Percentiles rank a stretch among this genome's conserved stretches.
These are phyloP conservation scores for Zootermopsis nevadensis DNA, from an alignment of 2,888 invertebrate species.

Conservation along the genomic window DNA sequence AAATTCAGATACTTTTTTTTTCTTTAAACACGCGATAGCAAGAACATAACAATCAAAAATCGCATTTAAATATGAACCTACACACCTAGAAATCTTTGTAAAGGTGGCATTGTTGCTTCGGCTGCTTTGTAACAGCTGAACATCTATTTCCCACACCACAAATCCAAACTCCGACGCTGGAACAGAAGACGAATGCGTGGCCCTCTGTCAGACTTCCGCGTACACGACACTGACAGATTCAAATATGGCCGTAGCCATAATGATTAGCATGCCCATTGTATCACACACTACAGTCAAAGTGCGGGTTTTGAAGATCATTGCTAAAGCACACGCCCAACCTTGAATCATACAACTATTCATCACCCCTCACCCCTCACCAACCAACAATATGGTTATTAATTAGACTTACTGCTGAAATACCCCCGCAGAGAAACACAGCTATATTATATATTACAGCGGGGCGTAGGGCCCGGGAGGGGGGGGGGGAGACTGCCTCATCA, in stretches of 20 bases:
- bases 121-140: too few relatives aligned
- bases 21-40: too few relatives aligned
- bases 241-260: background rate
- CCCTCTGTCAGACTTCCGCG: background rate
- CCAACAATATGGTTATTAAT: conserved; percentile 38
- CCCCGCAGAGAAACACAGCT: conserved; percentile 11
- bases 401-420: conserved; percentile 30
- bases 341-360: conserved; percentile 32
- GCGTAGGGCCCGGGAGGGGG: too few relatives aligned
- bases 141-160: too few relatives aligned
- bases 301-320: background rate
- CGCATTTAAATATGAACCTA: too few relatives aligned
- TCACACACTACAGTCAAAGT: background rate
- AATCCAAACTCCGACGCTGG: too few relatives aligned
- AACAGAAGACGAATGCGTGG: background rate
- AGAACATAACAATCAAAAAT: too few relatives aligned
- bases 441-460: conserved; percentile 25
- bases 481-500: conserved; percentile 15
- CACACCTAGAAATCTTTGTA: too few relatives aligned
- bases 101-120: too few relatives aligned
- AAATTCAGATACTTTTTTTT: too few relatives aligned
- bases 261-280: background rate
- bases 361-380: conserved; percentile 13
- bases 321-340: conserved; percentile 17
- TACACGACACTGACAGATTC: conserved; percentile 29